phyloP scores from a whole-genome alignment of 2,797 vertebrate species.

The Steatocranus sp. region DNA sequence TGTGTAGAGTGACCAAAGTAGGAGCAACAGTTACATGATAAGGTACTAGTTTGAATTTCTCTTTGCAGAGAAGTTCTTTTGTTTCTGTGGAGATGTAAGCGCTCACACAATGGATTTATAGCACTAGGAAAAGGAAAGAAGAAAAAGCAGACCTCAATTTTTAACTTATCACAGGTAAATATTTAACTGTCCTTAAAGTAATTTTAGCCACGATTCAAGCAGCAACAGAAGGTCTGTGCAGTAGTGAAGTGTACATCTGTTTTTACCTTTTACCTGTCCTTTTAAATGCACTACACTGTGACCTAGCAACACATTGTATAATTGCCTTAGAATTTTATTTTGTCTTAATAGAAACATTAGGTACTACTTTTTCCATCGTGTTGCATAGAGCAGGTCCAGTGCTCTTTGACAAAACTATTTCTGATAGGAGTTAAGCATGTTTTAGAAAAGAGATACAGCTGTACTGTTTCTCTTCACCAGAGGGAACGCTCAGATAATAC shows the following conservation, averaged over 20 bases:
- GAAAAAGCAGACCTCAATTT: background rate
- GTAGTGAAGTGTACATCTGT: background rate
- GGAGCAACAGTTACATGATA: conserved; percentile 16
- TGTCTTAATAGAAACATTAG: background rate
- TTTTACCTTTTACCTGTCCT: background rate
- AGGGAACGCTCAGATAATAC: background rate
- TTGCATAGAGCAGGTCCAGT: background rate
- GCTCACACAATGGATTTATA: background rate
- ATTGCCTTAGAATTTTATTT: background rate
- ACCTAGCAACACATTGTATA: background rate
- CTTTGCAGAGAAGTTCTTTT: background rate
- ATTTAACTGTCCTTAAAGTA: background rate
- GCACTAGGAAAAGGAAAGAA: background rate
- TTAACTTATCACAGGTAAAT: conserved; percentile 22
- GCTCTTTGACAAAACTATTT: background rate
- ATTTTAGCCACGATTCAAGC: background rate
- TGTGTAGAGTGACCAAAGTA: background rate
- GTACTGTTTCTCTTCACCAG: background rate
- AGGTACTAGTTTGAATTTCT: conserved; percentile 11
- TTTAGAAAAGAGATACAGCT: background rate
- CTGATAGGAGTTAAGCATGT: background rate
- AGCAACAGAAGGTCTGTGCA: background rate
- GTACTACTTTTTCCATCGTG: fast-evolving
- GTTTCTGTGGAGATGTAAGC: background rate
- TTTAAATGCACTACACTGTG: background rate